Evolutionary conservation across 2,797 vertebrate species (phyloP), one percentile per base, ranked within the genome.

Genomic region (Acanthurus lineatus): DNA sequence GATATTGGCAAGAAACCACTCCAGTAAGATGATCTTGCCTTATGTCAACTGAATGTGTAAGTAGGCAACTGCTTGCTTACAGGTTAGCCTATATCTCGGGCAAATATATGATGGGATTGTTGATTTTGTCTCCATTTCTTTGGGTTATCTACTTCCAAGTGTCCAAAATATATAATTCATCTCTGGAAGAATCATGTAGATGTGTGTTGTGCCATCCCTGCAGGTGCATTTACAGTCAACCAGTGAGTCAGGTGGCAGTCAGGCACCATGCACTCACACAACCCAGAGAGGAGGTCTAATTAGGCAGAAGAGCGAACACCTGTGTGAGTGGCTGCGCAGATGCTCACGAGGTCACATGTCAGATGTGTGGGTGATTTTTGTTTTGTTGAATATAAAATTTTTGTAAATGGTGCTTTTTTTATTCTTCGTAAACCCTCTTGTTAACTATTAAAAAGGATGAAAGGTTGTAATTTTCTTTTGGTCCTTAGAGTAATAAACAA

Each of bases 261-360:
- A 65, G 28, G 19, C 48, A 49, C 35, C 15, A 15, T 35, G 48
- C 51, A n/a, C 22, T 14, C 38, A 32, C 20, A 14, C 17, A 0
- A 45, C 1, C 0, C 66, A 40, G 62, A 73, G 38, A 54, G 52
- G 51, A 77, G 17, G 16, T 63, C 17, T 47, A 67, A 77, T 77
- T 59, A 57, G 66, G 42, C 47, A 54, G 65, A 44, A 73, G 69
- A 54, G 25, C 64, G 48, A 44, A 56, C 77, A 72, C 47, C 57
- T 77, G 60, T 66, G 49, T 22, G 4, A 44, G 70, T 14, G 59
- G n/a, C 49, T 51, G n/a, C 54, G 53, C 17, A 53, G 42, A 44
- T 10, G 20, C 11, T 2, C 35, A 57, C 19, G 52, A 16, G 56
- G 49, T 44, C 11, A 44, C 68, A 44, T 9, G 25, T 17, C 45